These are phyloP conservation scores for Epinotia brunnichana DNA, from an alignment of 2,888 invertebrate species.

Conservation along the genomic window DNA sequence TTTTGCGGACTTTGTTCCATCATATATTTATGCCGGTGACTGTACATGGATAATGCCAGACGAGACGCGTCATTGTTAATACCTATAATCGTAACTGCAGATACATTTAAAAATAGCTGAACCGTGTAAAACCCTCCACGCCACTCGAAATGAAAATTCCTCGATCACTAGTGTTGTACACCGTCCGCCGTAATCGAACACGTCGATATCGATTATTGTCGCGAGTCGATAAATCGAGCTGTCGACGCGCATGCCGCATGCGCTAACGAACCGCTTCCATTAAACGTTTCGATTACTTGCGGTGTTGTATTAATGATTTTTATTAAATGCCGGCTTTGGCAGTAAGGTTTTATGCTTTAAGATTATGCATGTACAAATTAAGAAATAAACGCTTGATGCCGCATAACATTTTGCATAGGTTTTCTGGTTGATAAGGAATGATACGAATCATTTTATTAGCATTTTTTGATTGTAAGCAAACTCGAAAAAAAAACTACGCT, in stretches of 20 bases:
- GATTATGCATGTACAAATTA: constrained; percentile 7
- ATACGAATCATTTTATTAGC: not conserved
- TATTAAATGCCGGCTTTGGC: constrained; percentile 55
- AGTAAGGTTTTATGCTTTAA: constrained; percentile 53
- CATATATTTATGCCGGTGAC: too few species aligned
- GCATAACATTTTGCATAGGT: not conserved
- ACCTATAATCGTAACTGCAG: constrained; percentile 3
- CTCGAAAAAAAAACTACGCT: too few species aligned
- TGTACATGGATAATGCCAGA: not conserved
- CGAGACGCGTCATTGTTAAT: not conserved
- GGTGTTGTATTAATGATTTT: constrained; percentile 71
- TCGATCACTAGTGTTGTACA: constrained; percentile 58
- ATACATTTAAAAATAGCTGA: constrained; percentile 13
- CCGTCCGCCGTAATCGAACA: constrained; percentile 56
- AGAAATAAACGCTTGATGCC: constrained; percentile 8
- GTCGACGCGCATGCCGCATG: constrained; percentile 58
- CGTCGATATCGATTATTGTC: constrained; percentile 72
- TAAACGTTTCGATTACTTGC: constrained; percentile 69
- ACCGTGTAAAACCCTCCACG: constrained; percentile 12
- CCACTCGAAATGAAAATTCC: constrained; percentile 21
- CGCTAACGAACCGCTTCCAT: constrained; percentile 73
- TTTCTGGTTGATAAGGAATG: not conserved
- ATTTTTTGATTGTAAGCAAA: not conserved
- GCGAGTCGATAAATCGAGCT: constrained; percentile 68
- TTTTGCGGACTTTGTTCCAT: too few species aligned